Evolutionary conservation across 2,888 invertebrate species (phyloP).

Genomic region (Furcula furcula): DNA sequence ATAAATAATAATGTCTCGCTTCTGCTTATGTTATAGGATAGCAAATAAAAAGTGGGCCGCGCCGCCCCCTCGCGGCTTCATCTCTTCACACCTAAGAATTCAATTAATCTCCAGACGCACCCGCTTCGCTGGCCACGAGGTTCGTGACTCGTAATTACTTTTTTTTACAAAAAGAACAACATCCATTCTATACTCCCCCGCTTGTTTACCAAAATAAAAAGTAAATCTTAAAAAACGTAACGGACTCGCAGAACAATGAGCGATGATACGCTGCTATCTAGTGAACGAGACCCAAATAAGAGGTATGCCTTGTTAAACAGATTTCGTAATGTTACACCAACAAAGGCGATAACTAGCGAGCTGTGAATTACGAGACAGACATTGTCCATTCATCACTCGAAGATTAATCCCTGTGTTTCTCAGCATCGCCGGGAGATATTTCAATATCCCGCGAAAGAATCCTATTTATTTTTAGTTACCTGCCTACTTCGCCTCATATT

Average conservation of each 20-base stretch:
- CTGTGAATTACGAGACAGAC: slow-evolving; percentile 67
- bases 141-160: slow-evolving; percentile 76
- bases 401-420: slow-evolving; percentile 63
- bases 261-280: slow-evolving; percentile 49
- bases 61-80: slow-evolving; percentile 38
- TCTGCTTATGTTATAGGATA: slow-evolving; percentile 24
- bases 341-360: slow-evolving; percentile 61
- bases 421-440: slow-evolving; percentile 69
- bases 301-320: slow-evolving; percentile 29
- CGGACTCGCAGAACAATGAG: slow-evolving; percentile 54
- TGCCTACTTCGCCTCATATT: slow-evolving; percentile 68
- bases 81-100: slow-evolving; percentile 77
- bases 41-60: slow-evolving; percentile 43
- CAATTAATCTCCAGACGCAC: slow-evolving; percentile 70
- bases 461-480: slow-evolving; percentile 62
- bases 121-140: slow-evolving; percentile 54
- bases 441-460: slow-evolving; percentile 74
- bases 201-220: slow-evolving; percentile 51
- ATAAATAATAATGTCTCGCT: slow-evolving; percentile 10
- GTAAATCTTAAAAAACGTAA: slow-evolving; percentile 44
- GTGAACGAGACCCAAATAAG: slow-evolving; percentile 30
- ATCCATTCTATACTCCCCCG: slow-evolving; percentile 37
- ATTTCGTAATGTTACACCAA: slow-evolving; percentile 37
- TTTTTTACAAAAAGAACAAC: slow-evolving; percentile 56
- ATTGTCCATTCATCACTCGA: slow-evolving; percentile 62